These are phyloP conservation scores for Chelon auratus DNA, from an alignment of 2,797 vertebrate species.

Conservation along the genomic window DNA sequence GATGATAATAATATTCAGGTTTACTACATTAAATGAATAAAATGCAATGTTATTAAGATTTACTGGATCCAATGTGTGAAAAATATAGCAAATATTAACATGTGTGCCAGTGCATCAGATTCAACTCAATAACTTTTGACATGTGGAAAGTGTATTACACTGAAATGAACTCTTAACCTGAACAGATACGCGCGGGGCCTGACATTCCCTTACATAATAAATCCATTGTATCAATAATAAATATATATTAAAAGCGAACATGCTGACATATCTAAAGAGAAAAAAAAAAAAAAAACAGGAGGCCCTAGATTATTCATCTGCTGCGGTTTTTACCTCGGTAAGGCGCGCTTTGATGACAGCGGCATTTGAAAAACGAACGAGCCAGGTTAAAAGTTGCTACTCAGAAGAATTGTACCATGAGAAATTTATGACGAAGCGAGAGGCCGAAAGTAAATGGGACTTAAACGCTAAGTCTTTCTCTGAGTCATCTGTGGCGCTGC, in stretches of 20 bases:
- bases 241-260: slow-evolving; percentile 71
- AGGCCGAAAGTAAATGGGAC: slow-evolving; percentile 74
- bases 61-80: slow-evolving; percentile 37
- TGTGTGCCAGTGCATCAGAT: slow-evolving; percentile 50
- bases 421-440: slow-evolving; percentile 77
- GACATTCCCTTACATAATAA: slow-evolving; percentile 13
- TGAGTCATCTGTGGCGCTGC: slow-evolving; percentile 64
- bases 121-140: slow-evolving; percentile 60
- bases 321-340: slow-evolving; percentile 63
- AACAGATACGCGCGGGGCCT: slow-evolving; percentile 14
- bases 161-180: slow-evolving; percentile 40
- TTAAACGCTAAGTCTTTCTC: slow-evolving; percentile 67
- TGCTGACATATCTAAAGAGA: slow-evolving; percentile 45
- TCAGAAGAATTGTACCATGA: slow-evolving; percentile 69
- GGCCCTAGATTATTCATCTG: slow-evolving; percentile 72
- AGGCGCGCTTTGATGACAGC: slow-evolving; percentile 72
- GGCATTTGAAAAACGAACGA: slow-evolving; percentile 78
- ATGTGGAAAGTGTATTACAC: slow-evolving; percentile 43
- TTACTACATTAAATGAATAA: slow-evolving; percentile 7
- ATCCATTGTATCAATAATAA: slow-evolving; percentile 75
- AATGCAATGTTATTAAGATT: slow-evolving; percentile 38
- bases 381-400: slow-evolving; percentile 72
- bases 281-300: slow-evolving; percentile 50
- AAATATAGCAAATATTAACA: slow-evolving; percentile 56
- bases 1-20: slow-evolving; percentile 18